Percentiles rank a stretch among this genome's conserved stretches.
Evolutionary conservation across 2,113 vertebrate genomes (phyloP).

Genomic region (Silurus glanis): DNA sequence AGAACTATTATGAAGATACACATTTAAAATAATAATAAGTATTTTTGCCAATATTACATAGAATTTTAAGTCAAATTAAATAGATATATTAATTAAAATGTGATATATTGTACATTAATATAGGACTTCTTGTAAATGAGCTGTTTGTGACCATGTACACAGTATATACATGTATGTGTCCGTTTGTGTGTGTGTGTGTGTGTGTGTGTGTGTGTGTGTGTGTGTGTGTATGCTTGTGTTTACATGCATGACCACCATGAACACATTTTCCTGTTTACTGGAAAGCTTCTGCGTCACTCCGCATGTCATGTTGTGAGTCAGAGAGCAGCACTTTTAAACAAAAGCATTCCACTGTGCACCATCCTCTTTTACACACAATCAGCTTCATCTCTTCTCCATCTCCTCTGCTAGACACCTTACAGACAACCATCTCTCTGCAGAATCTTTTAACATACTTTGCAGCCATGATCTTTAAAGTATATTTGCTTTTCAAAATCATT

Average conservation of each 20-base stretch:
- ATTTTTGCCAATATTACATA: background rate
- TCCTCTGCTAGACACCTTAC: background rate
- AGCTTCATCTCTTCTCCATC: background rate
- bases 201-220: constrained; percentile 29
- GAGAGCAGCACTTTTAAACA: constrained; percentile 25
- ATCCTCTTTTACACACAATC: constrained; percentile 12
- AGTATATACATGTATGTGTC: background rate
- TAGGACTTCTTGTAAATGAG: background rate
- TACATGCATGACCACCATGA: constrained; percentile 6
- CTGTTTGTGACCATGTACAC: background rate
- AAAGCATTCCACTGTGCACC: constrained; percentile 25
- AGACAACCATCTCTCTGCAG: background rate
- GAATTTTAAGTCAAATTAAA: background rate
- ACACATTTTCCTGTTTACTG: constrained; percentile 32
- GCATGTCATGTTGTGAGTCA: constrained; percentile 24
- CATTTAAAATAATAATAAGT: background rate
- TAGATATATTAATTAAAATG: background rate
- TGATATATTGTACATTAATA: background rate
- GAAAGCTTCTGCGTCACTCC: constrained; percentile 24
- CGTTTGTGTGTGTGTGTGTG: background rate
- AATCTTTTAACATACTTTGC: background rate
- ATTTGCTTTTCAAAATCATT: background rate
- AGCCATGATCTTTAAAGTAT: background rate
- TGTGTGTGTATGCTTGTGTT: background rate
- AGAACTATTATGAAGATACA: background rate